Conservation (phyloP, 92 coral and sea anemone species). For the Chrysogorgia sp. region DNA sequence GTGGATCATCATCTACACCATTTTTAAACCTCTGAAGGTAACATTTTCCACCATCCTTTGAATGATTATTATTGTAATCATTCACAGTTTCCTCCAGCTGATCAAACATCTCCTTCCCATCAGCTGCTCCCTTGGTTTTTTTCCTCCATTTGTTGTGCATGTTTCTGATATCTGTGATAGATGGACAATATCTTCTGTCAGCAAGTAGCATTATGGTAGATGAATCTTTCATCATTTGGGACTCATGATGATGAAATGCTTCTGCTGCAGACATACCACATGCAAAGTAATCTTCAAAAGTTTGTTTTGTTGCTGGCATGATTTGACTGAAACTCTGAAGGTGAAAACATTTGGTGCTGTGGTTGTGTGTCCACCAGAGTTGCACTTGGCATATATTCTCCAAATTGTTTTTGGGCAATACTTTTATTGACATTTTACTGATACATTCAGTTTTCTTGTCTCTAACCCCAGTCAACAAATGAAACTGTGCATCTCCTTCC, state of each 20-base stretch:
- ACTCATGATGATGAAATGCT: constrained; percentile 53
- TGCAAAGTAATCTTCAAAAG: constrained; percentile 48
- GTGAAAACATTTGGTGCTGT: no score
- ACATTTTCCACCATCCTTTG: constrained; percentile 45
- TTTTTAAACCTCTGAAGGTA: constrained; percentile 40
- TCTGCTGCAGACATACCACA: constrained; percentile 38
- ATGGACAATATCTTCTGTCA: constrained; percentile 46
- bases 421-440: constrained; percentile 53
- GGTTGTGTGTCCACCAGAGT: no score
- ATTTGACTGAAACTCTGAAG: no score
- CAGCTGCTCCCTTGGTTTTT: constrained; percentile 53
- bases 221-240: constrained; percentile 29
- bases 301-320: constrained; percentile 53
- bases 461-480: no score
- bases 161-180: constrained; percentile 45
- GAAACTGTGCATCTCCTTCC: constrained; percentile 25
- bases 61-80: constrained; percentile 42
- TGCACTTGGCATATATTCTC: no score
- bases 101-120: constrained; percentile 61
- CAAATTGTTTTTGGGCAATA: no score
- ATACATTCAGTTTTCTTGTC: no score
- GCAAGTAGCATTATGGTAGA: constrained; percentile 25
- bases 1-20: constrained; percentile 30
- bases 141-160: constrained; percentile 52
- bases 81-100: constrained; percentile 27